phyloP scores from a whole-genome alignment of 2,113 vertebrate species.

The Crotalus helleri region DNA sequence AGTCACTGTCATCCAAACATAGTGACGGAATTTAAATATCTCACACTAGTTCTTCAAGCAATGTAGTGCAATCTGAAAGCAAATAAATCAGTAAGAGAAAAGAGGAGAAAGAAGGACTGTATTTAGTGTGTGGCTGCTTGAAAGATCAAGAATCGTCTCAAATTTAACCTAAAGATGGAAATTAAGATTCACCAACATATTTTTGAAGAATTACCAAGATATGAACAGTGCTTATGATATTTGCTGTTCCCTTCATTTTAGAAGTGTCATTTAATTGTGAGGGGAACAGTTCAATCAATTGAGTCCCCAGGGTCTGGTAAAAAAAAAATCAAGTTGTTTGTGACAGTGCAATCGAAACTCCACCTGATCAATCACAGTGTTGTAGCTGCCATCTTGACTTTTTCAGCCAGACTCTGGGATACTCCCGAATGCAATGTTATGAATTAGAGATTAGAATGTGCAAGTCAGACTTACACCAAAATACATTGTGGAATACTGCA shows the following conservation, averaged over 20 bases:
- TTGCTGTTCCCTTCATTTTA: background rate
- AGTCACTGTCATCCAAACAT: slow-evolving; percentile 38
- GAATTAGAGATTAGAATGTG: background rate
- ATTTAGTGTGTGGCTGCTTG: background rate
- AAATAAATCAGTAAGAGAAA: background rate
- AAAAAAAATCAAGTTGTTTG: background rate
- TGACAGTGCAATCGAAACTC: background rate
- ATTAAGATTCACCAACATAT: background rate
- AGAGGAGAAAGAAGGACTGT: background rate
- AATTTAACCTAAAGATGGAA: background rate
- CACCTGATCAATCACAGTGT: background rate
- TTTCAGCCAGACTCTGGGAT: background rate
- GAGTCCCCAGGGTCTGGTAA: background rate
- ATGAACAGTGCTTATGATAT: background rate
- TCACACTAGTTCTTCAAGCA: slow-evolving; percentile 7
- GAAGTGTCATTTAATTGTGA: background rate
- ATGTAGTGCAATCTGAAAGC: background rate
- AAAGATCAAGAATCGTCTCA: slow-evolving; percentile 14
- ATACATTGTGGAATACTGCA: background rate
- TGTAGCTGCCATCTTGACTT: background rate
- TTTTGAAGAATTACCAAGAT: slow-evolving; percentile 16
- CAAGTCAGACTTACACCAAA: background rate
- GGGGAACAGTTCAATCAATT: background rate
- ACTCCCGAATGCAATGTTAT: background rate
- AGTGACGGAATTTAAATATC: slow-evolving; percentile 21